These are phyloP conservation scores for Ptychoptera contaminata DNA, from an alignment of 2,888 invertebrate genomes.

Conservation along the genomic window DNA sequence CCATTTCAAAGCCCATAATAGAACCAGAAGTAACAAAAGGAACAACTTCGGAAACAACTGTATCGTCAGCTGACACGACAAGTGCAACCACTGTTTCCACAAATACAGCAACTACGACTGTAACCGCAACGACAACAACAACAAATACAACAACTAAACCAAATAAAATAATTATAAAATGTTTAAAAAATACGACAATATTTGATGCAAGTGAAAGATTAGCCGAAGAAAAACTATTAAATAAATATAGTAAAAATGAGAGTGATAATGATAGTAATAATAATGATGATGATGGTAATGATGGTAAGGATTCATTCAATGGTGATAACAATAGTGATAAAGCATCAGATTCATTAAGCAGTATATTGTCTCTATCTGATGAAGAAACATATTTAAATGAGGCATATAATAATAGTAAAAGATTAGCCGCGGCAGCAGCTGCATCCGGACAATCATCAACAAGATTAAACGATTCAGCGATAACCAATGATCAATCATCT, in stretches of 20 bases:
- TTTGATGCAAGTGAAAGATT: conserved; percentile 50
- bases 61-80: conserved; percentile 20
- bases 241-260: conserved; percentile 43
- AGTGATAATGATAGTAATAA: not conserved
- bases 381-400: conserved; percentile 25
- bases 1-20: not conserved
- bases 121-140: conserved; percentile 13
- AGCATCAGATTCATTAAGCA: conserved; percentile 8
- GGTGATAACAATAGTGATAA: conserved; percentile 5
- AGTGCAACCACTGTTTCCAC: not conserved
- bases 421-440: not conserved
- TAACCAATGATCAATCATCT: conserved; percentile 11
- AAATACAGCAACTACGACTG: conserved; percentile 8
- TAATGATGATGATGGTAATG: not conserved
- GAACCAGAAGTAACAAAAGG: not conserved
- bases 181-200: conserved; percentile 48
- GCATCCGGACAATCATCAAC: conserved; percentile 4
- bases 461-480: conserved; percentile 14
- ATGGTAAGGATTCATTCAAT: conserved; percentile 9
- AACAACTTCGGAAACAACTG: conserved; percentile 14
- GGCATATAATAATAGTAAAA: not conserved
- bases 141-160: conserved; percentile 23
- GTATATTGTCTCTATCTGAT: conserved; percentile 27
- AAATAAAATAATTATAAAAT: conserved; percentile 49
- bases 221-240: conserved; percentile 42